These are phyloP conservation scores for Watsonalla cultraria DNA, from an alignment of 2,888 invertebrate species.

Conservation along the genomic window DNA sequence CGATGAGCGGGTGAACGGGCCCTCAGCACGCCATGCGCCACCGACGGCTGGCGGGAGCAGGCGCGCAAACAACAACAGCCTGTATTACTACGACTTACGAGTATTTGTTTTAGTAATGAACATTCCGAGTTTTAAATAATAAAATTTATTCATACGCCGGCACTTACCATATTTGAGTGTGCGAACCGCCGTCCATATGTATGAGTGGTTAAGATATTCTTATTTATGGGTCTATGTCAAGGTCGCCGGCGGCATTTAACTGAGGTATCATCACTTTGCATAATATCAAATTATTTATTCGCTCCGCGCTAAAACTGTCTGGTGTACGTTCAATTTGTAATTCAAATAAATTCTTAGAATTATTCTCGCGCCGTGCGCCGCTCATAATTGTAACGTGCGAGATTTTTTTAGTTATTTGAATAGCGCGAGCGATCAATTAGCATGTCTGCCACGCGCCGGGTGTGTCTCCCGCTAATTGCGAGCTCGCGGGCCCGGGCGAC, in stretches of 20 bases:
- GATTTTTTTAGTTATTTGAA: constrained; percentile 54
- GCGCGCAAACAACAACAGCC: constrained; percentile 49
- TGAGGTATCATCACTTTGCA: constrained; percentile 71
- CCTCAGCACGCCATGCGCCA: background rate
- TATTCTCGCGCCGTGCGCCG: constrained; percentile 47
- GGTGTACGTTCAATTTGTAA: constrained; percentile 70
- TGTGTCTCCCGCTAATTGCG: constrained; percentile 16
- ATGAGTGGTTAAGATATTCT: constrained; percentile 77
- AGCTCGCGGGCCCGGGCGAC: background rate
- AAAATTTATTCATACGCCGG: constrained; percentile 77
- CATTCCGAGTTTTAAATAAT: constrained; percentile 77
- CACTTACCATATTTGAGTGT: constrained; percentile 76
- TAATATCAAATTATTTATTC: constrained; percentile 78
- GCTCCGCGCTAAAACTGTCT: constrained; percentile 71
- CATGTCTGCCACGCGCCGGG: constrained; percentile 33
- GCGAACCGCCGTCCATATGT: constrained; percentile 74
- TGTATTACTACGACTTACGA: constrained; percentile 74
- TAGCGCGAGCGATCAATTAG: constrained; percentile 33
- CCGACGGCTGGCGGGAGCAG: background rate
- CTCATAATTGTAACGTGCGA: constrained; percentile 65
- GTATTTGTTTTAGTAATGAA: constrained; percentile 79
- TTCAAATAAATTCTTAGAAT: constrained; percentile 71
- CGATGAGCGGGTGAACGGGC: constrained; percentile 4
- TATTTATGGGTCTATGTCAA: constrained; percentile 77
- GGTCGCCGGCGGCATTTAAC: constrained; percentile 59